Evolutionary conservation across 2,797 vertebrate genomes (phyloP).

Genomic region (Falco naumanni): DNA sequence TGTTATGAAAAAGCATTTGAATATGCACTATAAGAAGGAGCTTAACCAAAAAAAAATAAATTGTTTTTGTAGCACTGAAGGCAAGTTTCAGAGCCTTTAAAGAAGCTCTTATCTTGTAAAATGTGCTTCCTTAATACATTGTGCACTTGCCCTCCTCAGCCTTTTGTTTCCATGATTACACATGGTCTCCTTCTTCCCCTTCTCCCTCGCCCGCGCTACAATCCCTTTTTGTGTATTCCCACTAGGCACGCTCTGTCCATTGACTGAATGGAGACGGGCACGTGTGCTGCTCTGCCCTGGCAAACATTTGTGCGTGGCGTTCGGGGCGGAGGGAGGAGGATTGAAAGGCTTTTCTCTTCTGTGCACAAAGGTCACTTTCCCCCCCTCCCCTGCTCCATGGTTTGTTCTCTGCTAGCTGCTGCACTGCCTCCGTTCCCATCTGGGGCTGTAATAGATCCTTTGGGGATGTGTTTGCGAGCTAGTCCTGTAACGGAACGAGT

Average conservation of each 20-base stretch:
- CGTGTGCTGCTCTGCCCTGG: not conserved
- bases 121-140: not conserved
- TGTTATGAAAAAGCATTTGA: not conserved
- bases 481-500: not conserved
- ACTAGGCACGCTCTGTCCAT: not conserved
- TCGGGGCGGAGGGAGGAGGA: not conserved
- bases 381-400: not conserved
- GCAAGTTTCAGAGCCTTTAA: not conserved
- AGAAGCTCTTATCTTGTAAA: not conserved
- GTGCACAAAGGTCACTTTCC: not conserved
- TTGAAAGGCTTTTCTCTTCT: not conserved
- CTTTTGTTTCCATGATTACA: not conserved
- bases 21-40: not conserved
- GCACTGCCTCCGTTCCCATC: not conserved
- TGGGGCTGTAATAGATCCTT: not conserved
- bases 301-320: not conserved
- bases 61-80: not conserved
- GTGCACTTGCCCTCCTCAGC: not conserved
- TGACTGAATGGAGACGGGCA: not conserved
- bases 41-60: not conserved
- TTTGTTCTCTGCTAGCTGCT: not conserved
- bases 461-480: not conserved
- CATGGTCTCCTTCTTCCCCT: not conserved
- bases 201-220: not conserved
- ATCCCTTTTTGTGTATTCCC: not conserved